Evolutionary conservation across 2,113 vertebrate genomes (phyloP).

Genomic region (Chaenogobius annularis): DNA sequence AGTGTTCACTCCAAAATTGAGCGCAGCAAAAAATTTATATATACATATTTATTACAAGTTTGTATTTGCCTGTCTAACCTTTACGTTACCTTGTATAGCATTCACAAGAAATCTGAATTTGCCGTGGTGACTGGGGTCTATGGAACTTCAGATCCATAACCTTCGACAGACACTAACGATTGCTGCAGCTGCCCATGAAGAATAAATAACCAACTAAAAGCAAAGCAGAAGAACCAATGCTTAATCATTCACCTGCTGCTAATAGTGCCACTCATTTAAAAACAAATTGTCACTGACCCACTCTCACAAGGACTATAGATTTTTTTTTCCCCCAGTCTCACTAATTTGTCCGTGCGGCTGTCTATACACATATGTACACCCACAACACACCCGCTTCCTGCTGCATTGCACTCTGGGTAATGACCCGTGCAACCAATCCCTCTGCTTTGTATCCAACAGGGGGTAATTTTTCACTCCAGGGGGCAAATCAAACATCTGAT

Average conservation of each 20-base stretch:
- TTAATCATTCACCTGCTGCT: conserved; percentile 22
- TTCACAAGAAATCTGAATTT: too few species aligned
- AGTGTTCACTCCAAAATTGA: too few species aligned
- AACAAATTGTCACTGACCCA: conserved; percentile 46
- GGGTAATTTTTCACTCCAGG: conserved; percentile 63
- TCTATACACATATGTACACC: conserved; percentile 34
- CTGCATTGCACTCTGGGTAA: conserved; percentile 67
- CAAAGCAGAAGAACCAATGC: not conserved
- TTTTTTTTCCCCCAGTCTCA: conserved; percentile 17
- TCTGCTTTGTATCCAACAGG: conserved; percentile 57
- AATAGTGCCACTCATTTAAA: conserved; percentile 12
- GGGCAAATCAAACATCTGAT: conserved; percentile 72
- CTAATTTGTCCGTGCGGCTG: conserved; percentile 31
- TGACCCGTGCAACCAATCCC: conserved; percentile 61
- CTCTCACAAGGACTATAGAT: conserved; percentile 42
- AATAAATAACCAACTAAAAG: not conserved
- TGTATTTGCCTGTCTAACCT: too few species aligned
- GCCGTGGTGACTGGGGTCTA: not conserved
- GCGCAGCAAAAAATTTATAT: too few species aligned
- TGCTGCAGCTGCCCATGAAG: not conserved
- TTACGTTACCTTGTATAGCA: too few species aligned
- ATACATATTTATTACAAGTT: too few species aligned
- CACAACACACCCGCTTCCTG: conserved; percentile 45
- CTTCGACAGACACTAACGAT: not conserved
- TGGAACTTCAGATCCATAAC: not conserved